phyloP scores from a whole-genome alignment of 2,888 invertebrate genomes.

The Odontocerum albicorne region DNA sequence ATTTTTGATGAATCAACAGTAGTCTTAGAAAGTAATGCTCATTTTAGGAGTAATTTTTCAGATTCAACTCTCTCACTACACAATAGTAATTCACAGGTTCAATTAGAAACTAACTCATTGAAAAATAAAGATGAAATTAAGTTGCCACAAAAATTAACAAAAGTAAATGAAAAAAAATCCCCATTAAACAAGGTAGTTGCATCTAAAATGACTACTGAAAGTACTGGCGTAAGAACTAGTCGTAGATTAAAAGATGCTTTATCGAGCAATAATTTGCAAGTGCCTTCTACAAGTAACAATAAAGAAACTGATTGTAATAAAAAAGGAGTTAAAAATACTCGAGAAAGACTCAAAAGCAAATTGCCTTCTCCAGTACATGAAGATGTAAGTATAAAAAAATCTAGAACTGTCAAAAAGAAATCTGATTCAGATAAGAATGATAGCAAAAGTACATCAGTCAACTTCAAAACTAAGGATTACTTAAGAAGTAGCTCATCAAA shows the following conservation, averaged over 20 bases:
- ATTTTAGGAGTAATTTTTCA: not conserved
- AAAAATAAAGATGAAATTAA: too few relatives aligned
- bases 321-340: not conserved
- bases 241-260: too few relatives aligned
- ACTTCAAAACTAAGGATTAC: too few relatives aligned
- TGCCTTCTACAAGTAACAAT: not conserved
- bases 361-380: not conserved
- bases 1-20: slow-evolving; percentile 23
- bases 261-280: not conserved
- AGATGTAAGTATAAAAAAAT: slow-evolving; percentile 38
- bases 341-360: slow-evolving; percentile 3
- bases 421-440: not conserved
- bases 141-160: too few relatives aligned
- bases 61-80: slow-evolving; percentile 9
- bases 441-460: not conserved
- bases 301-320: not conserved
- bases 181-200: not conserved
- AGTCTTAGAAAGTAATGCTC: slow-evolving; percentile 2
- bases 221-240: not conserved
- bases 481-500: not conserved
- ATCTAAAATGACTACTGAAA: not conserved
- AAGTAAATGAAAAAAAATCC: too few relatives aligned
- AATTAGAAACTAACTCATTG: too few relatives aligned
- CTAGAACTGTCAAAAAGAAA: not conserved
- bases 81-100: too few relatives aligned